Base-by-base conservation (phyloP, 2,113 vertebrate species). In the Caracal caracal region DNA sequence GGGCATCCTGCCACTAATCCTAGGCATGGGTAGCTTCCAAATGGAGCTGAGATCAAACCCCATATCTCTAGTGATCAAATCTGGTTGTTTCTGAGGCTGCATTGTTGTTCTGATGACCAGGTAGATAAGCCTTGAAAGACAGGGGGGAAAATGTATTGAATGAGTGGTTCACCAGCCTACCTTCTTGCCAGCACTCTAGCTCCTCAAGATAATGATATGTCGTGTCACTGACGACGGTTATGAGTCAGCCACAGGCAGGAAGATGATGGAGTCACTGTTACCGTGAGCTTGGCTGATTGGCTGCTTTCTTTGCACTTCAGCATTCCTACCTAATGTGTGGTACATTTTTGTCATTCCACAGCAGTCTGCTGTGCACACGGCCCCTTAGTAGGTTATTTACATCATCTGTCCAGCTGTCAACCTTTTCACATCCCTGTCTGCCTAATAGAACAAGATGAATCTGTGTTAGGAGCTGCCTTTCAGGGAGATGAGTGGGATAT, bases 251-350 rank as follows among this genome's bases (percentile, higher is more conserved):
- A 3, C 3, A 59, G 79, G 49, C 86, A 85, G 89, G 93, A 92
- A 40, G 87, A 61, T 59, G 86, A 37, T 5, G 6, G 85, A 66
- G 90, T 75, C 70, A 22, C 80, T 89, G 71, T 15, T 75, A 17
- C 24, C 49, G 30, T 61, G 68, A 1, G 2, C 63, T 49, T 61
- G 65, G 43, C 94, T 53, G 30, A 51, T 15, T 66, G 90, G 47
- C 92, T 93, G 84, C 4, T 90, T 66, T 90, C 85, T 95, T 61
- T 66, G 82, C 76, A 66, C 80, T 61, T 87, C 59, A 37, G 20
- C 98, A 97, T 98, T 98, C 97, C 96, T 97, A 95, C 97, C 97
- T 88, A 96, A 43, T 94, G 66, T 75, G 88, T 79, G 84, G 35
- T 26, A 37, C 97, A 91, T 97, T 90, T 76, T 94, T 98, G 43